These are phyloP conservation scores for Cheilosia pagana DNA, from an alignment of 2,888 invertebrate species.

Conservation along the genomic window DNA sequence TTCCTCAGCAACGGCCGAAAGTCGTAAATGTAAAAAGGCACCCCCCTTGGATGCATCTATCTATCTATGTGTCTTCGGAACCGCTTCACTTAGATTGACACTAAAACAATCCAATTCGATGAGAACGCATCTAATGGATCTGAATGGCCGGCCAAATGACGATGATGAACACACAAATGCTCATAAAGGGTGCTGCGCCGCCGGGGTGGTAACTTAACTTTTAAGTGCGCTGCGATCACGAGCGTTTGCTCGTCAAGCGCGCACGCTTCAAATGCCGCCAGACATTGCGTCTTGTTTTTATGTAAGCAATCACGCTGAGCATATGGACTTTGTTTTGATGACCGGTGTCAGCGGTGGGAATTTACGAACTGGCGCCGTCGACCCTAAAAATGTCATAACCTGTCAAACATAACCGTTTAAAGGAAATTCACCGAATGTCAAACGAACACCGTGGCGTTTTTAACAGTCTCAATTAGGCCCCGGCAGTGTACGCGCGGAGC, in stretches of 20 bases:
- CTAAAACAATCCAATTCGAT: conserved; percentile 64
- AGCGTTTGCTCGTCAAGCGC: conserved; percentile 4
- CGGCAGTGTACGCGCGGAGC: conserved; percentile 3
- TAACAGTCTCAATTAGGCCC: conserved; percentile 36
- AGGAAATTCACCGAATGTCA: conserved; percentile 44
- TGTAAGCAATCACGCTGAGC: conserved; percentile 33
- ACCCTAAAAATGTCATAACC: conserved; percentile 67
- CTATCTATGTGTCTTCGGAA: background rate
- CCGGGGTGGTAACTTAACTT: conserved; percentile 48
- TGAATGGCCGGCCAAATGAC: conserved; percentile 51
- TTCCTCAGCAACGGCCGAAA: background rate
- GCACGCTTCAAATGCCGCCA: background rate
- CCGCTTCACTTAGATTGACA: conserved; percentile 34
- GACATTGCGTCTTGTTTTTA: conserved; percentile 14
- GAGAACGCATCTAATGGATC: conserved; percentile 67
- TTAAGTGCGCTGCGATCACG: conserved; percentile 10
- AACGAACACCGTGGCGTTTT: conserved; percentile 7
- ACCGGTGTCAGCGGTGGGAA: conserved; percentile 45
- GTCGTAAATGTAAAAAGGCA: conserved; percentile 34
- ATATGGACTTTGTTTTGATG: conserved; percentile 47
- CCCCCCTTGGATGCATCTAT: conserved; percentile 6
- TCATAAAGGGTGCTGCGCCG: conserved; percentile 31
- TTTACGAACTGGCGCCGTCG: conserved; percentile 61
- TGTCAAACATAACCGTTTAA: conserved; percentile 61
- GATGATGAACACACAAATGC: conserved; percentile 56